A percentile compares a stretch with the other conserved stretches of the same genome.
phyloP scores from a whole-genome alignment of 2,797 vertebrate species.

The Calcarius lapponicus region DNA sequence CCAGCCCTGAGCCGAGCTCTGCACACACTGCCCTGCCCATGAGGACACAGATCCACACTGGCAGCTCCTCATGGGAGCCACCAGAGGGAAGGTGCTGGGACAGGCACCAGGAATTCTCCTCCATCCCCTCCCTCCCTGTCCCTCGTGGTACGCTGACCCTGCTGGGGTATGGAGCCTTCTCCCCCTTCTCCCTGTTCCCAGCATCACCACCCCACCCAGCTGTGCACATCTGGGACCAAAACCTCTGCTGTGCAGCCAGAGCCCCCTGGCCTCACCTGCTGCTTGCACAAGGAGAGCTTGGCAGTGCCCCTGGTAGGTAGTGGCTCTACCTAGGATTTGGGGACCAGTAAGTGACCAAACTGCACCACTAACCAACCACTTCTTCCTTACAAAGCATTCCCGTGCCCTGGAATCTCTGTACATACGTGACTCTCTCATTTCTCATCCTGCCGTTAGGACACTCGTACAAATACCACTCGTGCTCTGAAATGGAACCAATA shows the following conservation, averaged over 20 bases:
- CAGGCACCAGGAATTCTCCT: neutral
- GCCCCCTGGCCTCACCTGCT: rapidly evolving
- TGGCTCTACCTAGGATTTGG: neutral
- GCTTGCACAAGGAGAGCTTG: neutral
- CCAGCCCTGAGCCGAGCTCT: neutral
- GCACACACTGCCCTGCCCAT: rapidly evolving
- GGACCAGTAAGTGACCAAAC: constrained; percentile 24
- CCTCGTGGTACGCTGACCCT: neutral
- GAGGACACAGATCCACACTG: rapidly evolving
- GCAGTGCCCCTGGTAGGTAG: neutral
- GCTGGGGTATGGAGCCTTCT: neutral
- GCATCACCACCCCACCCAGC: neutral
- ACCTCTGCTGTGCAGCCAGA: neutral
- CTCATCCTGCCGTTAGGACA: neutral
- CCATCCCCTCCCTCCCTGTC: neutral
- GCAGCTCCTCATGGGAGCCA: neutral
- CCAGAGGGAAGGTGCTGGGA: neutral
- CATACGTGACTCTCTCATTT: neutral
- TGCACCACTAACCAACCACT: constrained; percentile 19
- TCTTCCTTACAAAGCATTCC: neutral
- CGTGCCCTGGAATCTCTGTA: constrained; percentile 27
- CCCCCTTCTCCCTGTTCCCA: too few species aligned
- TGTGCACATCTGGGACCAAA: neutral
- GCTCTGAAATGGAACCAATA: constrained; percentile 55
- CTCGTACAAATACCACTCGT: constrained; percentile 25